phyloP scores from a whole-genome alignment of 1,140 invertebrate genomes.

The Atta cephalotes region DNA sequence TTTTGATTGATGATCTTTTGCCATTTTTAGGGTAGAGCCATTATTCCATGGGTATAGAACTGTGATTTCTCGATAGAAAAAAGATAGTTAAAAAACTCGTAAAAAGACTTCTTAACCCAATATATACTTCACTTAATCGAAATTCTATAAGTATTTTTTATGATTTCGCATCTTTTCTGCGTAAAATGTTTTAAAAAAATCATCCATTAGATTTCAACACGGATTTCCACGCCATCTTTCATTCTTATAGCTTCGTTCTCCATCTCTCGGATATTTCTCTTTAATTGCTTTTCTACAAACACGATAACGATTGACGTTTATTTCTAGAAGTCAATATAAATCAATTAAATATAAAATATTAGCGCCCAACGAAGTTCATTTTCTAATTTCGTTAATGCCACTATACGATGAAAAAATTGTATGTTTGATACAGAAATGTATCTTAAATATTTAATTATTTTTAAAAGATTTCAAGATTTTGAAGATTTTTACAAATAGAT shows the following conservation, averaged over 20 bases:
- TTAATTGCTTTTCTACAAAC: conserved; percentile 64
- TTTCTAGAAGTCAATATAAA: conserved; percentile 12
- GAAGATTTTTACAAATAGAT: background rate
- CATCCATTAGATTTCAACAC: conserved; percentile 16
- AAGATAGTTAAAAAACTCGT: too few species aligned
- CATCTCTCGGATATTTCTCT: conserved; percentile 48
- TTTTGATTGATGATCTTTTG: too few species aligned
- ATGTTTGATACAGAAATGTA: background rate
- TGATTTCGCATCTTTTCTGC: conserved; percentile 35
- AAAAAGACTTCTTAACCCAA: too few species aligned
- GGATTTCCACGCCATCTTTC: conserved; percentile 57
- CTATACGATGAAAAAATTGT: background rate
- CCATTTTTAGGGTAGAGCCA: too few species aligned
- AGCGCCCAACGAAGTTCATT: background rate
- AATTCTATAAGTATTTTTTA: conserved; percentile 1
- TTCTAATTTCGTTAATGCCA: conserved; percentile 9
- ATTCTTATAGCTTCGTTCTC: conserved; percentile 34
- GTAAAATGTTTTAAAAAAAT: conserved; percentile 64
- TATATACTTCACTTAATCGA: background rate
- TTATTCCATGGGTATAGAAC: too few species aligned
- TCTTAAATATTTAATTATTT: conserved; percentile 9
- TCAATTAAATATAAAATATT: background rate
- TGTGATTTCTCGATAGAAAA: too few species aligned
- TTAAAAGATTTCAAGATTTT: background rate
- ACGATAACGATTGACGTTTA: conserved; percentile 18